Base-by-base conservation (phyloP, 2,888 invertebrate species). In the Acanthoscelides obtectus region DNA sequence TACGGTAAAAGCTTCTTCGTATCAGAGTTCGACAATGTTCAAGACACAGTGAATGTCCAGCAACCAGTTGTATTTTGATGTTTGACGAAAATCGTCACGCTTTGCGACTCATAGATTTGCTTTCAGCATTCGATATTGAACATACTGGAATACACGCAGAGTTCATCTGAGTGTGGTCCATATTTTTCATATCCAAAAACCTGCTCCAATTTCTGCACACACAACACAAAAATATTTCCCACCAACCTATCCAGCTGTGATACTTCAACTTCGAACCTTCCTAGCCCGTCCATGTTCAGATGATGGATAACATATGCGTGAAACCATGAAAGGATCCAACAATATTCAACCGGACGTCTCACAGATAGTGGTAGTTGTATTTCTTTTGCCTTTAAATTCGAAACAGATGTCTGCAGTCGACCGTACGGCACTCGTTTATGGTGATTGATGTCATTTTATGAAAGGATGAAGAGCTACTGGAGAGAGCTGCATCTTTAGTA, bases 321-420 rank as follows among this genome's bases (percentile, higher is more conserved):
- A 45, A 45, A 45, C 45, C 45, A 45, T 45, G 45, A 45, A 45
- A 45, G 45, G 12, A 45, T 45, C 45, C 45, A 45, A 3, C 45
- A 12, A 45, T 12, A 1, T 6, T 45, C 45, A 12, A 45, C 45
- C 45, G 45, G 45, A 45, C 45, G 45, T 45, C 45, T 45, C 45
- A 45, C 45, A 45, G 45, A 45, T 45, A 45, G 45, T 45, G 5
- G 45, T 45, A 45, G 45, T 45, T 45, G 45, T 45, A 12, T 45
- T 64, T 64, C 67, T 72, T 69, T 66, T 64, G 71, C 70, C 67
- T 67, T 25, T 69, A 72, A 74, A 74, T 74, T 74, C 22, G 72
- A 74, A 74, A 74, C 74, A 74, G 72, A 74, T 74, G 74, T 69
- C 65, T 45, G 3, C 12, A 45, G 45, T 45, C 45, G 45, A 45